Evolutionary conservation across 2,888 invertebrate species (phyloP).

Genomic region (Hyposoter didymator): DNA sequence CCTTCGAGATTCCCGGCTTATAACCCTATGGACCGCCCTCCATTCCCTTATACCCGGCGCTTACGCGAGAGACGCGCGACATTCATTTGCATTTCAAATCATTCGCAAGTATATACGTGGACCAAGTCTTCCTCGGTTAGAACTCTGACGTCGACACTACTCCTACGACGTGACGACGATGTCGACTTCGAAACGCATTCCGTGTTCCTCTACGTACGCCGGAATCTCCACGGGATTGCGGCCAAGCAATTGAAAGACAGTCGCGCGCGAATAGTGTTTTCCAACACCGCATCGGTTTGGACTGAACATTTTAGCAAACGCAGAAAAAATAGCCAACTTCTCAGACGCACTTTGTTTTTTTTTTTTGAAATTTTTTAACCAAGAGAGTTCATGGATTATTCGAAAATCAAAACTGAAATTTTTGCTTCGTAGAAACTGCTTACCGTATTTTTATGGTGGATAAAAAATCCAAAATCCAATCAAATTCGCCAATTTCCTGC

Average conservation of each 20-base stretch:
- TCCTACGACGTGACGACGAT: conserved; percentile 43
- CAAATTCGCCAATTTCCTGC: not conserved
- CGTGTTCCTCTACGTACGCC: conserved; percentile 49
- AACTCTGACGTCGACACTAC: conserved; percentile 47
- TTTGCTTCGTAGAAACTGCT: not conserved
- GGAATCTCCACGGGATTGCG: conserved; percentile 60
- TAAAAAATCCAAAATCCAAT: not conserved
- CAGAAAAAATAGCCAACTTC: not conserved
- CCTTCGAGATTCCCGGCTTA: conserved; percentile 52
- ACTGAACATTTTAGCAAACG: not conserved
- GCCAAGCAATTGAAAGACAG: conserved; percentile 43
- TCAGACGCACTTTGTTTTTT: not conserved
- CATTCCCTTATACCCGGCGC: conserved; percentile 44
- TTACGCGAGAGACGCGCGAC: conserved; percentile 72
- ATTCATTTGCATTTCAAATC: conserved; percentile 80
- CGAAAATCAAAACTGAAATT: too few species aligned
- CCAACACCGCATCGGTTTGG: not conserved
- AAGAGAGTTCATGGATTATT: not conserved
- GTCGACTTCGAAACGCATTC: conserved; percentile 54
- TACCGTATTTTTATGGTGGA: not conserved
- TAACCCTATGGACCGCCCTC: conserved; percentile 35
- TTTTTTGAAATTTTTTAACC: not conserved
- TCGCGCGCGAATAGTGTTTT: not conserved
- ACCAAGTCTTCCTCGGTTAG: conserved; percentile 58
- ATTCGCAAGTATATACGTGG: conserved; percentile 67